A percentile compares a stretch with the other conserved stretches of the same genome.
These are phyloP conservation scores for Cyphomyrus plagiostoma DNA, from an alignment of 2,113 vertebrate genomes.

Conservation along the genomic window DNA sequence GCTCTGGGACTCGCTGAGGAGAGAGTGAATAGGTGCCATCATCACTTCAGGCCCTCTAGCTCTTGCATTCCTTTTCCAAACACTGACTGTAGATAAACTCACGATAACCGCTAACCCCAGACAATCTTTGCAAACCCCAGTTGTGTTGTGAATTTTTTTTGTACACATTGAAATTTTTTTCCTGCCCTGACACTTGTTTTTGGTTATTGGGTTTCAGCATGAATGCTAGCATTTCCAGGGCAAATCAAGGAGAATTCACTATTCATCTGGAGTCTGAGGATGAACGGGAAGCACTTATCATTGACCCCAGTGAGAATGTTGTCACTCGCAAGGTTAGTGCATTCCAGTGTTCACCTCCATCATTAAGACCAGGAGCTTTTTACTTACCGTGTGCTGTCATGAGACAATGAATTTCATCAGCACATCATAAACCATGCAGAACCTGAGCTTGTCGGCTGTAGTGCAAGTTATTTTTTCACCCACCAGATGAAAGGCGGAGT, in stretches of 20 bases:
- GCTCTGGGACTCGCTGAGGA: conserved; percentile 65
- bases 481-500: conserved; percentile 70
- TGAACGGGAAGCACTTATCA: conserved; percentile 73
- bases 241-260: conserved; percentile 55
- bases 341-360: not conserved
- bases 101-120: not conserved
- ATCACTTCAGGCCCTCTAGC: not conserved
- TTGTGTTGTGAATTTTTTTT: not conserved
- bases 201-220: conserved; percentile 40
- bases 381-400: not conserved
- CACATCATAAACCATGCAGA: not conserved
- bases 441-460: not conserved
- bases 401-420: not conserved
- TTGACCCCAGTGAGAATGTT: conserved; percentile 68
- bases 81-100: not conserved
- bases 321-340: conserved; percentile 66
- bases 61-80: not conserved
- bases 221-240: conserved; percentile 49
- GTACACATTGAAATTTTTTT: not conserved
- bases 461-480: not conserved
- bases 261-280: conserved; percentile 77
- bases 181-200: not conserved
- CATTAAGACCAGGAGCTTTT: not conserved
- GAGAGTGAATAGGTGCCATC: conserved; percentile 54
- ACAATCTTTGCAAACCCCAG: not conserved